Percentiles rank a stretch among this genome's conserved stretches.
Conservation (phyloP, 2,797 vertebrate species). For the Leptodactylus fallax region DNA sequence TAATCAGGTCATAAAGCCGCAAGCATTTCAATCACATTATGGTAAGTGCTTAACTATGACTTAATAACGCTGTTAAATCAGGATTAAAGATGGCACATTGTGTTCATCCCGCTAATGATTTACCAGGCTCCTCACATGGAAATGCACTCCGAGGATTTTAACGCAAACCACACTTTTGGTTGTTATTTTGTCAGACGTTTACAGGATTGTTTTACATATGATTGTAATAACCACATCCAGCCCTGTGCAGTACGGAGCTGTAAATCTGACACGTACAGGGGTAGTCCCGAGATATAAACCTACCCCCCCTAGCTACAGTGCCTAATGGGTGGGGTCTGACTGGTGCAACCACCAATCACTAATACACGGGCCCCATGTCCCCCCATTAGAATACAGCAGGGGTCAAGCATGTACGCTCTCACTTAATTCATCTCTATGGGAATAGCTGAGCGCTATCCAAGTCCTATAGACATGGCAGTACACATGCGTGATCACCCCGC, state of each 20-base stretch:
- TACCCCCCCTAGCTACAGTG: too few species aligned
- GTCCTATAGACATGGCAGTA: too few species aligned
- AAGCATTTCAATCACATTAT: constrained; percentile 99
- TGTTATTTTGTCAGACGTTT: neutral
- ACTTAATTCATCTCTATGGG: too few species aligned
- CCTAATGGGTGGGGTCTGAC: too few species aligned
- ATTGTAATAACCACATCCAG: neutral
- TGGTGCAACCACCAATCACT: too few species aligned
- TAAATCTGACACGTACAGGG: too few species aligned
- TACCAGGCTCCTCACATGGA: constrained; percentile 62
- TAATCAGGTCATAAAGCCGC: constrained; percentile 98
- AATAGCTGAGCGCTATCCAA: too few species aligned
- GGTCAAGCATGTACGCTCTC: too few species aligned
- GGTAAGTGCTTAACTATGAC: constrained; percentile 86
- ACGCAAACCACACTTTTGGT: constrained; percentile 45
- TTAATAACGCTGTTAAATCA: constrained; percentile 75
- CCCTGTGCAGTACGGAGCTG: neutral
- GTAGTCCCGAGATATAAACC: too few species aligned
- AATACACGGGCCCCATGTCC: too few species aligned
- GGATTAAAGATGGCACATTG: constrained; percentile 71
- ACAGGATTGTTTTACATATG: neutral
- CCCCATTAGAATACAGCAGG: too few species aligned
- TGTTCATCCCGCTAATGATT: constrained; percentile 46
- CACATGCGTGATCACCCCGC: too few species aligned
- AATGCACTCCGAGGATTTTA: constrained; percentile 66